Evolutionary conservation across 2,113 vertebrate genomes (phyloP), one percentile per base, ranked within the genome.

Genomic region (Triplophysa dalaica): DNA sequence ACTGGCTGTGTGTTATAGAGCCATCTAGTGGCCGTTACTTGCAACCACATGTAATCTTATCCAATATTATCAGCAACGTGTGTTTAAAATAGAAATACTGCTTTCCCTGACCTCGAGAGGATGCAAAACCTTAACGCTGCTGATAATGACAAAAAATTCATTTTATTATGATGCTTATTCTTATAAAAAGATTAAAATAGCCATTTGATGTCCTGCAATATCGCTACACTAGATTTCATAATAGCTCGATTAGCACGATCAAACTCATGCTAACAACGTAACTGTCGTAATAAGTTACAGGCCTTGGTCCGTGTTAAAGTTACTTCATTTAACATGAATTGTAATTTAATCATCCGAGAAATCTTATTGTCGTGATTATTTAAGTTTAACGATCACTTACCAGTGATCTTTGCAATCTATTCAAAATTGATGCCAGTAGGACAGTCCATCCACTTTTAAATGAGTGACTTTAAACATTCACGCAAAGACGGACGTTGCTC

Each of bases 361-460:
- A 17, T 21, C 3, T 43, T 45, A 74, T 24, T 3, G 8, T 2
- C 33, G 45, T 45, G 3, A 11, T 17, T 7, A 19, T 62, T 38
- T 21, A 52, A 76, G 61, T 65, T 76, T 29, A 33, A 52, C 50
- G 41, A 29, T 29, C 10, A 65, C 74, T 76, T 52, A 65, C 74
- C 61, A 10, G 74, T 52, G 38, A 52, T 29, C 43, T 63, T 45
- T 26, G 7, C 56, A 43, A 7, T n/a, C 45, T 33, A 62, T 75
- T 62, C 33, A 11, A 14, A 65, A 52, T 29, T 19, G 41, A 64
- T 48, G 38, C 11, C 22, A 17, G 43, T 29, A 11, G 11, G 26
- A 52, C 0, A 21, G 10, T 16, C 41, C 73, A 75, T 64, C 16
- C 41, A 45, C 29, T 45, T 43, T 22, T 11, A 22, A 1, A 17